Base-by-base conservation (phyloP, 1,140 invertebrate genomes). In the Thereuonema tuberculata region DNA sequence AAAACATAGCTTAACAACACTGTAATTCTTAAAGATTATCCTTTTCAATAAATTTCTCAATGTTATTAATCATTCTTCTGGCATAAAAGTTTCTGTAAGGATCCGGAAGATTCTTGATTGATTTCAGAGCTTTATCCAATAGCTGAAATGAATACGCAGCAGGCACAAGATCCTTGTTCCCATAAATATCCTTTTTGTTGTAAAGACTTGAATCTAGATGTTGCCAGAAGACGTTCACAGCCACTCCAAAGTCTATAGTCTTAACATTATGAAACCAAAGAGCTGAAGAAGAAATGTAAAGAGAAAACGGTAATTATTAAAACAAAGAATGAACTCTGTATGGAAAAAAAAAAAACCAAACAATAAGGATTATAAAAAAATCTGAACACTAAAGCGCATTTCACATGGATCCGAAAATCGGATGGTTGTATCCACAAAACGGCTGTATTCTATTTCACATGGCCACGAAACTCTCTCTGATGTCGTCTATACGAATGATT, bases 191-290 rank as follows among this genome's bases (percentile, higher is more conserved):
- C 62, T 76, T 77, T 58, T 73, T 75, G 62, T 81, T 77, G 67
- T 82, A 82, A 29, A 64, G 58, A 29, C 37, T 25, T 20, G 63
- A 57, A 9, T 71, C 65, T 53, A 80, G 67, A 65, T 80, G 74
- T 63, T 74, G 77, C 81, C 81, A 82, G 69, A 82, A 82, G 1
- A 81, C 74, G 69, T 82, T 82, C 0, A 82, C 76, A 14, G 78
- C 78, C 47, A 82, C 69, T 46, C 77, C 74, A 68, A 75, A 78
- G 14, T 77, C 73, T 20, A 75, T 29, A 17, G 78, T 73, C 23
- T 70, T 73, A 23, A 80, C 75, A 66, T 80, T 81, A 64, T 82
- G 81, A 63, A 81, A 80, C 81, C 80, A 82, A n/a, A 82, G 67
- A 21, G 78, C 77, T 75, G 63, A 26, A 67, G 68, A 24, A 47